Base-by-base conservation (phyloP, 2,888 invertebrate genomes). In the Ennomos fuscantarius region DNA sequence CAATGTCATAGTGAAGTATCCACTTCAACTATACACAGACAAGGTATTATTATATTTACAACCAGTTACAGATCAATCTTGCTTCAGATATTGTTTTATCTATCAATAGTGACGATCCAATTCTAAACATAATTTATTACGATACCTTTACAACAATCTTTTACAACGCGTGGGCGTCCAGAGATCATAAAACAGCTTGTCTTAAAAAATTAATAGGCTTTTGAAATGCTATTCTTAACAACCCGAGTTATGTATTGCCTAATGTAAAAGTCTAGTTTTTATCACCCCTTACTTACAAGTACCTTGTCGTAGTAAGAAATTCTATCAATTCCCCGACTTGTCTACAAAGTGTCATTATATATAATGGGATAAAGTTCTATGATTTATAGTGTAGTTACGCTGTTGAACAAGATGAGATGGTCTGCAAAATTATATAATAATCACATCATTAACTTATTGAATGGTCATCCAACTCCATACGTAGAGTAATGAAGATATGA, bases 351-450 rank as follows among this genome's bases (percentile, higher is more conserved):
- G 6, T 34, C 13, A 44, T 33, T 0, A 47, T 12, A 12, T 47
- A 10, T n/a, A 37, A n/a, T 36, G 9, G 6, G 49, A 49, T 12
- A 55, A n/a, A 50, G 49, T 50, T 55, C 43, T 40, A 33, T 9
- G 8, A 3, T 11, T 39, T 6, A 1, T 12, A 12, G 9, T 37
- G 24, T 8, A 34, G 37, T 5, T 13, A 32, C 9, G 2, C 13
- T 44, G 3, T 34, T 24, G 40, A 45, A 55, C 40, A 55, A 50
- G 55, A 50, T 55, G n/a, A 36, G 44, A 55, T 55, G 49, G 49
- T 50, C 31, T 11, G 32, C 50, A 41, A 33, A 50, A 56, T 61
- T 64, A 64, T 61, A 56, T 64, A 60, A 63, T 63, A 55, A 48
- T 44, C 56, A 52, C 55, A 59, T 59, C 53, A 61, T 53, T 61